These are phyloP conservation scores for Atrina japonica DNA, from an alignment of 2,888 invertebrate genomes.

Conservation along the genomic window DNA sequence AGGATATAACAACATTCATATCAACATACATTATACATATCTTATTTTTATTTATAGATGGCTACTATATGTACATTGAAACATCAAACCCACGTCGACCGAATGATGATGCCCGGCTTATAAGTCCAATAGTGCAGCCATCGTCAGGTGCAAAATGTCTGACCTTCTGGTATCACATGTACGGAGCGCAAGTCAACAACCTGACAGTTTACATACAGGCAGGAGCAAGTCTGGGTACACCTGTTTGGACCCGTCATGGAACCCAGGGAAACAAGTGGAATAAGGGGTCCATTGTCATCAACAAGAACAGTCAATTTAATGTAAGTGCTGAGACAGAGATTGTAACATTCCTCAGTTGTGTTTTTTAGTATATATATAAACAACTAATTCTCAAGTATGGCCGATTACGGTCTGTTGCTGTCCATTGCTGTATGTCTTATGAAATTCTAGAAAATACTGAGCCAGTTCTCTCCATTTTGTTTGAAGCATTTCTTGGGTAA, in stretches of 20 bases:
- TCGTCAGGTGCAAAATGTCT: slow-evolving; percentile 61
- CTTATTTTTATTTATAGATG: too few species aligned
- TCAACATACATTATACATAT: too few species aligned
- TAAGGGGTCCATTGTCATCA: slow-evolving; percentile 57
- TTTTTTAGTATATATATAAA: too few species aligned
- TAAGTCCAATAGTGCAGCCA: slow-evolving; percentile 58
- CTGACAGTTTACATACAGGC: slow-evolving; percentile 64
- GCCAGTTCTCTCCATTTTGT: too few species aligned
- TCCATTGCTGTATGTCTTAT: too few species aligned
- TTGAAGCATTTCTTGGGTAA: too few species aligned
- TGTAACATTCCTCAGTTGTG: too few species aligned
- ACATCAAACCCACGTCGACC: slow-evolving; percentile 83
- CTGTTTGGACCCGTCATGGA: slow-evolving; percentile 64
- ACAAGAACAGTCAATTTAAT: slow-evolving; percentile 48
- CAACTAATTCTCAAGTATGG: too few species aligned
- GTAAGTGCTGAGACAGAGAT: too few species aligned
- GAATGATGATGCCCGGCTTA: slow-evolving; percentile 83
- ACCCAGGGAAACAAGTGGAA: slow-evolving; percentile 66
- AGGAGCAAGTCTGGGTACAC: slow-evolving; percentile 52
- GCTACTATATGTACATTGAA: slow-evolving; percentile 75
- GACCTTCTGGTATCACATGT: slow-evolving; percentile 78
- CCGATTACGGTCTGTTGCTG: too few species aligned
- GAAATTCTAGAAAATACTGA: too few species aligned
- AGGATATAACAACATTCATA: too few species aligned
- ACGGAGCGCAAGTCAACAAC: slow-evolving; percentile 70